phyloP scores from a whole-genome alignment of 2,113 vertebrate species.

The Leptocoma aspasia region DNA sequence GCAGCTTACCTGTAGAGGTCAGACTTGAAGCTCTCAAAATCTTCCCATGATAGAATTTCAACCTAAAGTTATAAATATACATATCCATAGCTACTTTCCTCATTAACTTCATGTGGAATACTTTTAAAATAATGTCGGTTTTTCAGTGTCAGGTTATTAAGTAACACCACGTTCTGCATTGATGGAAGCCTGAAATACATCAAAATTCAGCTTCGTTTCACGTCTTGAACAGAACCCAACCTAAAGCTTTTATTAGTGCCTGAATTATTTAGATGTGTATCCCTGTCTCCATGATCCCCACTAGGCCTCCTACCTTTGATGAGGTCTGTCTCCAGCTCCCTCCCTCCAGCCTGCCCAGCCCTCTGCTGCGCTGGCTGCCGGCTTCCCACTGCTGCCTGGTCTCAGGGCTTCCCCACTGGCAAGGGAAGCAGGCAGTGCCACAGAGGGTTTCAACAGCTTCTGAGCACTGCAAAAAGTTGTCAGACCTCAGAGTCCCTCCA shows the following conservation, averaged over 20 bases:
- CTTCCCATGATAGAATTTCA: background rate
- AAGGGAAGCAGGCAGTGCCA: background rate
- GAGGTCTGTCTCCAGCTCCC: background rate
- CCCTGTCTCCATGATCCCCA: background rate
- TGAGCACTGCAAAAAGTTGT: background rate
- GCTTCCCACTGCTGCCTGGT: background rate
- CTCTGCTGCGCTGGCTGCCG: background rate
- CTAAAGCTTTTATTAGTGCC: background rate
- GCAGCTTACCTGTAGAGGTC: conserved; percentile 79
- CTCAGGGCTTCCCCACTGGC: background rate
- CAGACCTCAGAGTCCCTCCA: background rate
- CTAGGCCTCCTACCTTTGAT: conserved; percentile 24
- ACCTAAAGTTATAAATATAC: background rate
- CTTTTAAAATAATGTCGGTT: background rate
- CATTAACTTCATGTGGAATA: background rate
- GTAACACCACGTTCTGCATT: background rate
- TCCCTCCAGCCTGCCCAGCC: background rate
- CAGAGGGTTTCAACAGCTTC: background rate
- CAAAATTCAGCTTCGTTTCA: background rate
- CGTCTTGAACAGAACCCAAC: background rate
- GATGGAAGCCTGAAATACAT: background rate
- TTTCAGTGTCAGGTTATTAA: background rate
- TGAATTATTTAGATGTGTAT: conserved; percentile 48
- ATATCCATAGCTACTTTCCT: background rate
- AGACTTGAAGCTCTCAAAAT: conserved; percentile 71